Base-by-base conservation (phyloP, 2,888 invertebrate species). In the Drosophila demipolita region DNA sequence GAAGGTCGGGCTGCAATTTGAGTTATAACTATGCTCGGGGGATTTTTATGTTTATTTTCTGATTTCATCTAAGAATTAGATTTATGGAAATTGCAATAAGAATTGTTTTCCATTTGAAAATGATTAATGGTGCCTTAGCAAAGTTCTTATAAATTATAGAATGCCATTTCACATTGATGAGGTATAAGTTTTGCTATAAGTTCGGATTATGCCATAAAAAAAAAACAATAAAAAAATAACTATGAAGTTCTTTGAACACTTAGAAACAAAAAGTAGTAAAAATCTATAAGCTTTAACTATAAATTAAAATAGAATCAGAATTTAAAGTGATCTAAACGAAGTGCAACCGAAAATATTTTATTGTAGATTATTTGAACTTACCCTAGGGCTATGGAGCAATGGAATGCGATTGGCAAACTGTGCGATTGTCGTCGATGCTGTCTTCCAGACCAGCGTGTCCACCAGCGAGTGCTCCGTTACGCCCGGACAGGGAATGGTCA, bases 391-490 rank as follows among this genome's bases (percentile, higher is more conserved):
- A 75, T 93, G 93, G 67, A 93, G 90, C 90, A 93, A 77, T 67
- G 93, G 93, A 82, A 93, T 93, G 73, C 93, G 92, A 90, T 93
- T 93, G 84, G 93, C 92, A 83, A 93, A 93, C 87, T 93, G 93
- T 59, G 93, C 93, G 88, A 93, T 93, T 77, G 93, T 93, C 75
- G 92, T 92, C 65, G 92, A 90, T 61, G 92, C 75, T 62, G 93
- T 93, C 87, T 93, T 93, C 96, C 96, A 96, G 90, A 95, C 95
- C 83, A 96, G 92, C 81, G 94, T 94, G 90, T 94, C 94, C 82
- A 96, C 94, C 84, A 96, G 92, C 45, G 95, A 95, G 83, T 95
- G 95, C 92, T 95, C 95, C 84, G 94, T 95, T 73, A 95, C 95
- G 48, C 96, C 96, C 40, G 95, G 96, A 93, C 96, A 96, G 68